Evolutionary conservation across 2,113 vertebrate species (phyloP).

Genomic region (Elephantulus edwardii): DNA sequence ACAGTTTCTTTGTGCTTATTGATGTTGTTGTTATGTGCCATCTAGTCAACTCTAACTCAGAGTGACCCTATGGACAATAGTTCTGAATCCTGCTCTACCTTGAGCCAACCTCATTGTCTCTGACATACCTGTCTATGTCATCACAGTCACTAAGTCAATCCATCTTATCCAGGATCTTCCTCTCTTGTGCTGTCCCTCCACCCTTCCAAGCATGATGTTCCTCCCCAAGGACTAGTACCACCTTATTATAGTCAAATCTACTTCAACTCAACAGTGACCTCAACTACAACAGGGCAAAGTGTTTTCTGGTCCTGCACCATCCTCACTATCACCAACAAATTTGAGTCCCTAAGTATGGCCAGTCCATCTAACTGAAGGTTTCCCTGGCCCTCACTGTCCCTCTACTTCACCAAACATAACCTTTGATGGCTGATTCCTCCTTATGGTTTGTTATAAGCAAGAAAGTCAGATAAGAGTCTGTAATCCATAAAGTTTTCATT

Average conservation of each 20-base stretch:
- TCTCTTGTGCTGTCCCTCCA: too few species aligned
- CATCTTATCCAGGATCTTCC: too few species aligned
- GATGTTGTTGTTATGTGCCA: not conserved
- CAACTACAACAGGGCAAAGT: not conserved
- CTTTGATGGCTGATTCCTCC: not conserved
- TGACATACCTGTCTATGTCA: too few species aligned
- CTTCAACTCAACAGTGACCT: too few species aligned
- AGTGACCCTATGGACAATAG: too few species aligned
- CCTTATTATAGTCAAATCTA: too few species aligned
- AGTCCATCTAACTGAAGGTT: not conserved
- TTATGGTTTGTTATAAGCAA: not conserved
- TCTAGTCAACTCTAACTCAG: too few species aligned
- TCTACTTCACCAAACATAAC: not conserved
- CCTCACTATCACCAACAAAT: not conserved
- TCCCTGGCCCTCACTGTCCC: not conserved
- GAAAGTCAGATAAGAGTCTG: not conserved
- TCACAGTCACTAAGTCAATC: too few species aligned
- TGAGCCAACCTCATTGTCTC: too few species aligned
- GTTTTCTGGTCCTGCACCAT: not conserved
- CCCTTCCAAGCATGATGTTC: too few species aligned
- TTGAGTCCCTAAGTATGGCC: not conserved
- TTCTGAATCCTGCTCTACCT: too few species aligned
- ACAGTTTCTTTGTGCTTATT: not conserved
- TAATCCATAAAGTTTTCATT: not conserved
- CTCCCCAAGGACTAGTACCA: too few species aligned